These are phyloP conservation scores for Lasioglossum morio DNA, from an alignment of 2,888 invertebrate species.

Conservation along the genomic window DNA sequence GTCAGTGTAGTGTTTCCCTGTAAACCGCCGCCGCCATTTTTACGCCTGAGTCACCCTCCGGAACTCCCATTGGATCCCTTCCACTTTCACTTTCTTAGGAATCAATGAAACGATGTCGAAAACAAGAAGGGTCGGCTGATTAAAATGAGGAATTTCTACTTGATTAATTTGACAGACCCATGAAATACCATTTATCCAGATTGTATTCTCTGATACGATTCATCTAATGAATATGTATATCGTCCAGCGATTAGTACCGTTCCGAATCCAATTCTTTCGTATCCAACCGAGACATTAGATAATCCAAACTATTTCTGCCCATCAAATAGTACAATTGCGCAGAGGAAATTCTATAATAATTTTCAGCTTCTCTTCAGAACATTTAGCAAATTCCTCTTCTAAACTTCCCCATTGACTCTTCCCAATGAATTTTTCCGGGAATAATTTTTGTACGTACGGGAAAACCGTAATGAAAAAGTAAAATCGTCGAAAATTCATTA, in stretches of 20 bases:
- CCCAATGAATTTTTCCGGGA: not conserved
- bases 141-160: conserved; percentile 3
- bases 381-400: not conserved
- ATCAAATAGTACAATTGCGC: not conserved
- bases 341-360: not conserved
- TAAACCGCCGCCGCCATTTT: conserved; percentile 39
- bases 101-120: conserved; percentile 1
- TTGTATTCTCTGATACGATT: not conserved
- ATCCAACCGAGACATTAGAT: not conserved
- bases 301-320: not conserved
- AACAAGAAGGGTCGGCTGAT: not conserved
- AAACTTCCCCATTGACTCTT: not conserved
- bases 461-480: conserved; percentile 4
- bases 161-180: not conserved
- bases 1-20: conserved; percentile 8
- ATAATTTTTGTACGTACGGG: not conserved
- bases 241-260: not conserved
- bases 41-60: conserved; percentile 29
- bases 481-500: conserved; percentile 15
- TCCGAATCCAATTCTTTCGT: not conserved
- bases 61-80: conserved; percentile 48
- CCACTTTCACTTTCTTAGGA: conserved; percentile 25
- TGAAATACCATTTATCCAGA: not conserved
- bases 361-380: too few relatives aligned
- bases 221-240: not conserved